A percentile compares a stretch with the other conserved stretches of the same genome.
Conservation (phyloP, 2,888 invertebrate genomes). For the Mycalesis mineus region DNA sequence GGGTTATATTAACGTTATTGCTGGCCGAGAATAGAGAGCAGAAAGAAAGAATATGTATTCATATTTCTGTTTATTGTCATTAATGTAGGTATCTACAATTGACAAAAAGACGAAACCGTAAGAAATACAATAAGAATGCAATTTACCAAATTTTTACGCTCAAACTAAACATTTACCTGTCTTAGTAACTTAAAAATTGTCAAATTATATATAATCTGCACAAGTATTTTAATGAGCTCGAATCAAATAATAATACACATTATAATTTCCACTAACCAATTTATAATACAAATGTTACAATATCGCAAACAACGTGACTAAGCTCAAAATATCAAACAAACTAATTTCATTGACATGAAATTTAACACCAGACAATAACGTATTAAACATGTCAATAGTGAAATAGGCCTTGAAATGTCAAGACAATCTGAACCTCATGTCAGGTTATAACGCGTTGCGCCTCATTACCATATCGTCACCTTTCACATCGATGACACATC, state of each 20-base stretch:
- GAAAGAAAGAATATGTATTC: too few relatives aligned
- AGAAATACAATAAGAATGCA: too few relatives aligned
- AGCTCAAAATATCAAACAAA: constrained; percentile 50
- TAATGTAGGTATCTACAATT: too few relatives aligned
- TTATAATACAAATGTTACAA: constrained; percentile 12
- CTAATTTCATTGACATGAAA: constrained; percentile 46
- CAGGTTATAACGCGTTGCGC: constrained; percentile 58
- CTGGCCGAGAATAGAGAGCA: too few relatives aligned
- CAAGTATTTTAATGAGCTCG: not conserved
- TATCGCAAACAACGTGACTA: constrained; percentile 41
- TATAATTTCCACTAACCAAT: constrained; percentile 1
- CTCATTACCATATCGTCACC: constrained; percentile 72
- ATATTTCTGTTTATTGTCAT: too few relatives aligned
- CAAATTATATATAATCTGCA: too few relatives aligned
- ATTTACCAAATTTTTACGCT: too few relatives aligned
- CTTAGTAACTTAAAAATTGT: too few relatives aligned
- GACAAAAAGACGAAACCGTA: too few relatives aligned
- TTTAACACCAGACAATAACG: constrained; percentile 49
- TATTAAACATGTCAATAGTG: constrained; percentile 54
- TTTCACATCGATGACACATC: constrained; percentile 53
- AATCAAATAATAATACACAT: not conserved
- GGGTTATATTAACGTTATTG: too few relatives aligned
- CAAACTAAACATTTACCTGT: too few relatives aligned
- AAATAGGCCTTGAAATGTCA: constrained; percentile 62
- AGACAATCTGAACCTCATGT: constrained; percentile 55